Base-by-base conservation (phyloP, 2,888 invertebrate species). In the Polydrusus cervinus region DNA sequence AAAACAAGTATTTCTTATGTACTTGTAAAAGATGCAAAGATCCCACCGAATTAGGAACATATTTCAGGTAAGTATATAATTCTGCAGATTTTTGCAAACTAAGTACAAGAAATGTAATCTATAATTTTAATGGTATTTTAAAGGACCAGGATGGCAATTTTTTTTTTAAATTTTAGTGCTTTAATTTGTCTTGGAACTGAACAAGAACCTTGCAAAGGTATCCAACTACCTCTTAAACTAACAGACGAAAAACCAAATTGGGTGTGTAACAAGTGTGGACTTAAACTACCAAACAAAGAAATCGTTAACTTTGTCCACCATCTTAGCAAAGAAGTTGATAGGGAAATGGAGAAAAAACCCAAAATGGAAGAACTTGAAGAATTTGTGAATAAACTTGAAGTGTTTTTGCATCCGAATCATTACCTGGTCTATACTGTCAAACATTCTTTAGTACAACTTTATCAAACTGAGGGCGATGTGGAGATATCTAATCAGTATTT, bases 291-390 rank as follows among this genome's bases (percentile, higher is more conserved):
- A 38, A 90, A 91, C 67, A 88, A 89, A 20, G 92, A 93, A 86
- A 90, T 93, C 0, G 88, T 87, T 43, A 90, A 91, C 85, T 86
- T 94, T 10, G 89, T 92, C 7, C 18, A 49, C 10, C 77, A 93
- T 85, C 91, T 95, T 87, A 92, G 91, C 2, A 91, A 92, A 64
- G 93, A 94, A 83, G 93, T 94, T 0, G 94, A 94, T 45, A 88
- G 87, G 8, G 86, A 91, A 0, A 86, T 91, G 67, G 88, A 89
- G 80, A 89, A 89, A 81, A 77, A 88, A 13, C 91, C 92, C 0
- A 85, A 89, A 30, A 87, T 90, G 0, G 87, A 85, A 43, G 88
- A 88, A 0, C 89, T 92, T 64, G 93, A 93, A 84, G 89, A 90
- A 1, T 92, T 93, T 76, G 87, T 94, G 62, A 85, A 88, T 13